Evolutionary conservation across 2,113 vertebrate species (phyloP), one percentile per base, ranked within the genome.

Genomic region (Pachycephala philippinensis): DNA sequence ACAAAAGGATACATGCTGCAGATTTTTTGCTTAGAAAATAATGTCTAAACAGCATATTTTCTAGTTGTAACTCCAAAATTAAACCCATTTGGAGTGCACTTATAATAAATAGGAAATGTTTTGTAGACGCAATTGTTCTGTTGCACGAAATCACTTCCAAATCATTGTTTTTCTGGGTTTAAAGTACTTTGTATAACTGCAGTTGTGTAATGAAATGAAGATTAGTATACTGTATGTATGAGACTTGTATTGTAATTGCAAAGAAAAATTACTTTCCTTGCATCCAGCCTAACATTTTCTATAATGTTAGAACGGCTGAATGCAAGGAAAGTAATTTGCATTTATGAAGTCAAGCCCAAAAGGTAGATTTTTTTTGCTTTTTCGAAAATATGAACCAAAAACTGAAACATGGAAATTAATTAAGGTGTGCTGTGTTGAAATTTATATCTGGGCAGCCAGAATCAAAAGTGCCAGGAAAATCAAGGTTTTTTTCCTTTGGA

Each of bases 61-160:
- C 76, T 88, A 84, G 74, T 77, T 70, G 49, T 44, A 80, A 50
- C 83, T 98, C 50, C 57, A 96, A 97, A 98, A 92, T 95, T 92
- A 97, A 97, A 85, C 33, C 63, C 45, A 89, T 97, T 98, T 96
- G 89, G 90, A 90, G 40, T 56, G 8, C 65, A 75, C 66, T 95
- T 93, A 87, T 54, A 80, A 87, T 90, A 96, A 97, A 91, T 52
- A 75, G 84, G 94, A 97, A 95, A 88, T 54, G 17, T 86, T 72
- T 82, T 64, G 35, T 64, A 68, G 79, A 82, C 84, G 31, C 76
- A 82, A 57, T 91, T 96, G 61, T 96, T 97, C 93, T 79, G 54
- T 81, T 90, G 63, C 70, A 95, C 92, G 70, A 98, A 97, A 91
- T 94, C 90, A 94, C 93, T 96, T 93, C 90, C 83, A 93, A 89